phyloP scores from a whole-genome alignment of 2,797 vertebrate species.

The Lepilemur septentrionalis region DNA sequence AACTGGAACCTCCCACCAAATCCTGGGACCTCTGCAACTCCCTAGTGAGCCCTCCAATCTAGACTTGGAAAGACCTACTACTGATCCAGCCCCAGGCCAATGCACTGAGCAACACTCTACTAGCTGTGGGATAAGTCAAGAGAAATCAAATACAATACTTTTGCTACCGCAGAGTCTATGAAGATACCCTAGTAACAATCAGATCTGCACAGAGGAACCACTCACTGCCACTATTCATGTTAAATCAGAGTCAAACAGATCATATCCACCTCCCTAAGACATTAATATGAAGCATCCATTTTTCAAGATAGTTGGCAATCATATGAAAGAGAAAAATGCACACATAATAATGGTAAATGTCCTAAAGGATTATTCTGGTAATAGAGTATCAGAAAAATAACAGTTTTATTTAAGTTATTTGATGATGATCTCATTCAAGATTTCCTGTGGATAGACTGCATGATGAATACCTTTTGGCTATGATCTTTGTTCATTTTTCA shows the following conservation, averaged over 20 bases:
- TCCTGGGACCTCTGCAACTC: not conserved
- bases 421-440: slow-evolving; percentile 39
- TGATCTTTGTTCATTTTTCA: slow-evolving; percentile 53
- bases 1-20: not conserved
- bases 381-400: slow-evolving; percentile 35
- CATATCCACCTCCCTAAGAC: slow-evolving; percentile 11
- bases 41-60: not conserved
- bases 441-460: slow-evolving; percentile 18
- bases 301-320: slow-evolving; percentile 51
- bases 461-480: slow-evolving; percentile 45
- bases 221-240: not conserved
- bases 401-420: slow-evolving; percentile 52
- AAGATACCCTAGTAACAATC: not conserved
- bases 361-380: not conserved
- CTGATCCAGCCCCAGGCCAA: not conserved
- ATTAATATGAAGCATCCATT: slow-evolving; percentile 26
- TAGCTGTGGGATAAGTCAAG: not conserved
- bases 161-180: not conserved
- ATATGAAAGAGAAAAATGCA: slow-evolving; percentile 26
- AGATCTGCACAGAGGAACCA: not conserved
- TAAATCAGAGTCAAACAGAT: slow-evolving; percentile 49
- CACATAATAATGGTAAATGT: slow-evolving; percentile 2
- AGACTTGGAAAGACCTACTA: not conserved
- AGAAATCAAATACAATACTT: not conserved
- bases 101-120: not conserved